Evolutionary conservation across 2,797 vertebrate species (phyloP).

Genomic region (Neosilurus hyrtlii): DNA sequence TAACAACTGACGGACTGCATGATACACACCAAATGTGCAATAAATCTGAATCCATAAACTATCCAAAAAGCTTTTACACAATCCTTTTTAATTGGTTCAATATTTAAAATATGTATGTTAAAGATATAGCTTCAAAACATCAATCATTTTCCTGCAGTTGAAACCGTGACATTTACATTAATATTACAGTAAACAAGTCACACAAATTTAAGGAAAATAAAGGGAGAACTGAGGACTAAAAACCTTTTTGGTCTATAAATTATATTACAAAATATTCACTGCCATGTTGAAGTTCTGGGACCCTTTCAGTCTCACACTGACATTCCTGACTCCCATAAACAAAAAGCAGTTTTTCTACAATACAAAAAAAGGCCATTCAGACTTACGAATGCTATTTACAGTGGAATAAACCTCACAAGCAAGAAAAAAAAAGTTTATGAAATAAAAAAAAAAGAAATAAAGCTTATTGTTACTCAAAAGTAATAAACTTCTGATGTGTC

Average conservation of each 20-base stretch:
- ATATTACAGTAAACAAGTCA: constrained; percentile 68
- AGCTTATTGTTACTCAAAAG: background rate
- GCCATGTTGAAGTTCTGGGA: background rate
- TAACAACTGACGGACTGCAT: background rate
- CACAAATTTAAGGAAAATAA: constrained; percentile 48
- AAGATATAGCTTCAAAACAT: constrained; percentile 74
- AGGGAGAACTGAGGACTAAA: background rate
- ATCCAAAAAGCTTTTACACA: constrained; percentile 12
- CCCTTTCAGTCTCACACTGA: background rate
- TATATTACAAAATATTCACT: constrained; percentile 27
- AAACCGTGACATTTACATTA: constrained; percentile 68
- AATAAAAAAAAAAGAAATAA: background rate
- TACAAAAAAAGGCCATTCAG: background rate
- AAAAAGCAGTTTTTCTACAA: constrained; percentile 7
- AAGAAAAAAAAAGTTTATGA: background rate
- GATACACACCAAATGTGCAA: background rate
- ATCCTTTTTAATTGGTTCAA: constrained; percentile 68
- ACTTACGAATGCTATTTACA: constrained; percentile 13
- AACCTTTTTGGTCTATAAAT: constrained; percentile 29
- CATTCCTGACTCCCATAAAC: background rate
- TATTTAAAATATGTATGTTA: constrained; percentile 69
- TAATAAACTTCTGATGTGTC: background rate
- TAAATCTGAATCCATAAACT: background rate
- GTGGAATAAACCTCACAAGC: background rate
- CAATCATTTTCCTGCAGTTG: constrained; percentile 67